Evolutionary conservation across 2,113 vertebrate species (phyloP).

Genomic region (Heterotis niloticus): DNA sequence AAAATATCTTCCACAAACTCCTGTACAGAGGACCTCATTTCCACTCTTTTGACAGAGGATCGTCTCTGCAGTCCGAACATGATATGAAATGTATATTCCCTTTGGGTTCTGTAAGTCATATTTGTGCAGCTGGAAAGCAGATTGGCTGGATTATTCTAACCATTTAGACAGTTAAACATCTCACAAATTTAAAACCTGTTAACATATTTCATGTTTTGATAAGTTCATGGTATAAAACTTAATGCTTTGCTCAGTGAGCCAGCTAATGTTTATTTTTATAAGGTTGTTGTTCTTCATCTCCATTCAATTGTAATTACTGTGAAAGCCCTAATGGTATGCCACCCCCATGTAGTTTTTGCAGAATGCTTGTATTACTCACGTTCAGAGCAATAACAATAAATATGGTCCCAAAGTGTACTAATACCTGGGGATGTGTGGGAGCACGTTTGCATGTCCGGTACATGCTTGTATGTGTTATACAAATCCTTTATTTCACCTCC

Average conservation of each 20-base stretch:
- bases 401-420: neutral
- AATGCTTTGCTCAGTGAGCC: neutral
- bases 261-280: conserved; percentile 24
- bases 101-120: conserved; percentile 36
- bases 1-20: conserved; percentile 21
- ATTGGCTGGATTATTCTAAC: conserved; percentile 7
- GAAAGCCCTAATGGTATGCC: conserved; percentile 13
- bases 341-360: neutral
- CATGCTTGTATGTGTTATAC: neutral
- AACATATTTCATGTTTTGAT: conserved; percentile 28
- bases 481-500: neutral
- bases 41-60: conserved; percentile 27
- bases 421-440: neutral
- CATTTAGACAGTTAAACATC: conserved; percentile 32
- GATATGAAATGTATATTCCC: conserved; percentile 44
- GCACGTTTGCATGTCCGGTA: neutral
- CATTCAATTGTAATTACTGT: conserved; percentile 33
- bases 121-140: conserved; percentile 54
- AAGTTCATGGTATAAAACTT: conserved; percentile 14
- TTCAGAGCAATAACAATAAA: conserved; percentile 10
- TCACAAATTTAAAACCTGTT: conserved; percentile 31
- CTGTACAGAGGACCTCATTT: conserved; percentile 18
- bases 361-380: neutral
- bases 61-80: conserved; percentile 2
- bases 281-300: conserved; percentile 21